These are phyloP conservation scores for Campoletis sonorensis DNA, from an alignment of 1,140 invertebrate genomes.

Conservation along the genomic window DNA sequence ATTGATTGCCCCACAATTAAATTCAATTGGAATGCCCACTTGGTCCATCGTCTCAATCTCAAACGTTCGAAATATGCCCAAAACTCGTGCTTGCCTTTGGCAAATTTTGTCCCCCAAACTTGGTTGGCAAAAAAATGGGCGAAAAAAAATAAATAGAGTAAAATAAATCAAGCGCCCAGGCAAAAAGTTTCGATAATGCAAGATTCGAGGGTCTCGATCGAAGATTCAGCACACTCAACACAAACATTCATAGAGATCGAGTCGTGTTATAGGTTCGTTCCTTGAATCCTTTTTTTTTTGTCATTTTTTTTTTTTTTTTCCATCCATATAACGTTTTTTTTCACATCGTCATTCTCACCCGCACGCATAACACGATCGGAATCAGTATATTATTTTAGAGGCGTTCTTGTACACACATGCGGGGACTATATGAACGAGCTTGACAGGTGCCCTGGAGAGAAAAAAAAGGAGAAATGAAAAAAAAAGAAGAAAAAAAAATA, in stretches of 20 bases:
- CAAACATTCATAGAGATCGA: neutral
- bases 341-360: conserved; percentile 56
- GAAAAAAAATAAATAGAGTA: neutral
- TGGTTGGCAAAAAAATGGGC: neutral
- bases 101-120: neutral
- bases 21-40: too few relatives aligned
- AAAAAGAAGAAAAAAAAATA: conserved; percentile 40
- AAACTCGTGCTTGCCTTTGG: too few relatives aligned
- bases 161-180: too few relatives aligned
- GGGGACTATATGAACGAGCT: conserved; percentile 63
- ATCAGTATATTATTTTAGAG: conserved; percentile 71
- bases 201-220: neutral
- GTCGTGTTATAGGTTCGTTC: neutral
- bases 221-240: conserved; percentile 3
- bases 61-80: too few relatives aligned
- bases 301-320: conserved; percentile 20
- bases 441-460: conserved; percentile 73
- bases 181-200: conserved; percentile 6
- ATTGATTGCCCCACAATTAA: too few relatives aligned
- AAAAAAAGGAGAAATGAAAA: conserved; percentile 56
- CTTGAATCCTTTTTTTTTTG: conserved; percentile 34
- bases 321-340: conserved; percentile 8
- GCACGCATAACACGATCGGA: conserved; percentile 66
- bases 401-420: conserved; percentile 62
- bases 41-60: too few relatives aligned